phyloP scores from a whole-genome alignment of 2,113 vertebrate species.

The Anas platyrhynchos region DNA sequence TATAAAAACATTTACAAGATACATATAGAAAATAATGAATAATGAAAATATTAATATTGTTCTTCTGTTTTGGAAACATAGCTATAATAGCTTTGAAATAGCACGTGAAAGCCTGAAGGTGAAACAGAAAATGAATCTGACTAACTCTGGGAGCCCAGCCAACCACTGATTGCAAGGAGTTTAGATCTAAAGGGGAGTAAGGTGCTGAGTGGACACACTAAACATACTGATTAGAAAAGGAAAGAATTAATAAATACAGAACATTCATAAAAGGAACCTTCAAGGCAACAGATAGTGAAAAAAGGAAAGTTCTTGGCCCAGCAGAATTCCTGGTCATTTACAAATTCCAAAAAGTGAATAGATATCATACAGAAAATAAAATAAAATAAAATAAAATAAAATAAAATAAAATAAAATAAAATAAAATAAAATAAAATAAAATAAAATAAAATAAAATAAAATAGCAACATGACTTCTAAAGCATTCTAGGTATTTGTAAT shows the following conservation, averaged over 20 bases:
- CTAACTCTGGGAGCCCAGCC: conserved; percentile 53
- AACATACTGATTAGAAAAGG: conserved; percentile 62
- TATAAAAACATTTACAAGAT: background rate
- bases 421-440: too few relatives aligned
- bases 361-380: background rate
- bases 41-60: conserved; percentile 14
- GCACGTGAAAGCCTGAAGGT: conserved; percentile 16
- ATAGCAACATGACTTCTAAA: conserved; percentile 16
- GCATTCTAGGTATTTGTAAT: background rate
- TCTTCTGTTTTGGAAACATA: background rate
- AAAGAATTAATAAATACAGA: conserved; percentile 65
- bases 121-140: conserved; percentile 50
- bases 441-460: too few relatives aligned
- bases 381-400: background rate
- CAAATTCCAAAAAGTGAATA: background rate
- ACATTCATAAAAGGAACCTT: background rate
- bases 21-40: conserved; percentile 3
- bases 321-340: background rate
- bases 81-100: background rate
- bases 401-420: too few relatives aligned
- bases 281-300: background rate
- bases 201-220: conserved; percentile 52
- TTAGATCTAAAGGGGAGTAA: conserved; percentile 34
- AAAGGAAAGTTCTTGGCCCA: background rate
- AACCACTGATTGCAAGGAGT: conserved; percentile 41